Evolutionary conservation across 1,140 invertebrate species (phyloP), one percentile per base, ranked within the genome.

Genomic region (Drosophila kikkawai): DNA sequence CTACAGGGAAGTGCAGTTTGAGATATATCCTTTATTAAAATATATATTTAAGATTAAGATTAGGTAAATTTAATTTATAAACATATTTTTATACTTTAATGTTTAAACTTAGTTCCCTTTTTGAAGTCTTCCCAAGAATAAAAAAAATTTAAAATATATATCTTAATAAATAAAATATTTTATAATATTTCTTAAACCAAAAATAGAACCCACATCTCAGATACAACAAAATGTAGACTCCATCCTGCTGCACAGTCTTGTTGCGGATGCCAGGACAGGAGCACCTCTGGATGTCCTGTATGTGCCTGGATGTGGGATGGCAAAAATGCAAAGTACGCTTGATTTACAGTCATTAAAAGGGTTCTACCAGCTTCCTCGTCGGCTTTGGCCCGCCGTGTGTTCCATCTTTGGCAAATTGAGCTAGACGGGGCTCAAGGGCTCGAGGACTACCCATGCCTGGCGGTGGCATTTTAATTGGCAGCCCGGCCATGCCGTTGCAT

Each of bases 381-480:
- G 36, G 11, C 45, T 48, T 48, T 26, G 19, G 19, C 22, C 45
- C 39, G 32, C 19, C 67, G 34, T 67, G 42, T 22, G 47, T 19
- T 42, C 50, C 64, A 68, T 41, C 63, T 55, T 58, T 76, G 53
- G 74, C 61, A 76, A 57, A 66, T 56, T 56, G 73, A 34, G 73
- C 68, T 74, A 75, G 74, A 76, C 61, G 58, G 39, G 63, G 41
- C 51, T 51, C 42, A 44, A 22, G 65, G 50, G 37, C 44, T 57
- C 36, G 67, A 58, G 67, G 57, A 42, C 45, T 60, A 22, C 68
- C 55, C 45, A 60, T 88, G 85, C 84, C 84, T 90, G 73, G 80
- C 84, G 84, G 84, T 88, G 84, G 81, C 80, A 88, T 88, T 88
- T 88, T 88, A 88, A 88, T 88, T 88, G 84, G 84, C 84, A 88